Base-by-base conservation (phyloP, 2,113 vertebrate genomes). In the Nerophis ophidion region DNA sequence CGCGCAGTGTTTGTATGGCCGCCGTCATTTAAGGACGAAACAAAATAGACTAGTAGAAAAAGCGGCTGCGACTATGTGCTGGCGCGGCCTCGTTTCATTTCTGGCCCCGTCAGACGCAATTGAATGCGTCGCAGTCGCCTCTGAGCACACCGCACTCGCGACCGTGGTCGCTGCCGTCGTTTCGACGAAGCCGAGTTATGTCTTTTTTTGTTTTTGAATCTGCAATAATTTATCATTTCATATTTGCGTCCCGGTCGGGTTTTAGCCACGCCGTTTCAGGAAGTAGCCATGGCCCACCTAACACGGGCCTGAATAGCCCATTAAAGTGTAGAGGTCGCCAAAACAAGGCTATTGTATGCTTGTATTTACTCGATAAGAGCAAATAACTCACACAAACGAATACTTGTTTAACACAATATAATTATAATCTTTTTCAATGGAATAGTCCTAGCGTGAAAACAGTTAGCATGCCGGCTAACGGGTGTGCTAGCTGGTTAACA, bases 61-160 rank as follows among this genome's bases (percentile, higher is more conserved):
- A 70, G 5, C 64, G 83, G 82, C 63, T 35, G 26, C 59, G 82
- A 14, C 81, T 86, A 86, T 57, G 58, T 76, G 10, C 72, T 81
- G 85, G 78, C 70, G 7, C 52, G 14, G 16, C 54, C 71, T 26
- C 12, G 1, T 63, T 68, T 63, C 35, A 17, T 40, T 38, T n/a
- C 57, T 61, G 53, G 47, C 26, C 8, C 26, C 8, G n/a, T 35
- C 45, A 15, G 8, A 40, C 40, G 38, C 8, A 7, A 7, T 26
- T 58, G 47, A 45, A 64, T 3, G 46, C 15, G 1, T 59, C 26
- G n/a, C 1, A 62, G 33, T 44, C 9, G 5, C 8, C 4, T 52
- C 50, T 44, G 10, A 11, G 26, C 4, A 33, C 7, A 33, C 49
- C 3, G 16, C 48, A 16, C 16, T 11, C 4, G 5, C 16, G 13